Evolutionary conservation across 2,888 invertebrate species (phyloP).

Genomic region (Portevinia maculata): DNA sequence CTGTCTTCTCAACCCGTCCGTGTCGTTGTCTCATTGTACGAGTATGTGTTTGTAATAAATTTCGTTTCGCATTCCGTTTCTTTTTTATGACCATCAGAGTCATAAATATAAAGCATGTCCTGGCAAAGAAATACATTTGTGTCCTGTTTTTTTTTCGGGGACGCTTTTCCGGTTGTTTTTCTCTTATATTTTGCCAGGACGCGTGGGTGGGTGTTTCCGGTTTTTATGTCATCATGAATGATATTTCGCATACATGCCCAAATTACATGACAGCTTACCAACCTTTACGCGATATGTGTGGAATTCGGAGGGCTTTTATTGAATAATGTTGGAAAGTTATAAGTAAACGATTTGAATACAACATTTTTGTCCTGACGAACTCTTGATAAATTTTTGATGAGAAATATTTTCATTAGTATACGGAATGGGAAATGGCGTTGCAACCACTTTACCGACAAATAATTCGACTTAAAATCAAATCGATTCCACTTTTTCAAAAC

Average conservation of each 20-base stretch:
- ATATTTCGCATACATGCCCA: constrained; percentile 55
- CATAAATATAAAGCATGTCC: constrained; percentile 73
- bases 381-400: neutral
- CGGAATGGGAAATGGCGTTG: too few species aligned
- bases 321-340: neutral
- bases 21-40: neutral
- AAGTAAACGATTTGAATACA: neutral
- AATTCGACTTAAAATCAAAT: too few species aligned
- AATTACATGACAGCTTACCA: constrained; percentile 34
- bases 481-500: too few species aligned
- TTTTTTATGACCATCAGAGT: constrained; percentile 72
- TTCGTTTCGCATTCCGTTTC: constrained; percentile 66
- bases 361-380: neutral
- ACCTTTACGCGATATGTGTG: constrained; percentile 33
- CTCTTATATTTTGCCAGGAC: constrained; percentile 6
- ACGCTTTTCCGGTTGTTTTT: constrained; percentile 15
- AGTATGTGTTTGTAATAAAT: constrained; percentile 61
- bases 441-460: too few species aligned
- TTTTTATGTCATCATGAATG: constrained; percentile 64
- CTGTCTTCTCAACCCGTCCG: constrained; percentile 7
- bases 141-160: constrained; percentile 29
- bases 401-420: too few species aligned
- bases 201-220: constrained; percentile 24
- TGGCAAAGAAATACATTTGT: constrained; percentile 65
- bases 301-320: constrained; percentile 30